Conservation (phyloP, 64 coral and sea anemone species). For the Montipora cactus region DNA sequence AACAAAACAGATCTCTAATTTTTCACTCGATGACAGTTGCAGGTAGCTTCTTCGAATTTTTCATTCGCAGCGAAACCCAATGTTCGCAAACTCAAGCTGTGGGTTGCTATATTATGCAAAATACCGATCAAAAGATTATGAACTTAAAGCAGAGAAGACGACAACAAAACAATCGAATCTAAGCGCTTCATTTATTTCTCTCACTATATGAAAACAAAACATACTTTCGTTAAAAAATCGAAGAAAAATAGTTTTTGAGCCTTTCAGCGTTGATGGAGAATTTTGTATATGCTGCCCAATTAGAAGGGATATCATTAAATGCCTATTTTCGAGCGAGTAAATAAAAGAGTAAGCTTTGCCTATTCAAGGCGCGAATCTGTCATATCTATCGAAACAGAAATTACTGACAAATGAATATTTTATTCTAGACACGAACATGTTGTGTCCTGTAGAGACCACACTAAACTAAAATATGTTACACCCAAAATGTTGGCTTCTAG, state of each 20-base stretch:
- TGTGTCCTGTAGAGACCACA: too few species aligned
- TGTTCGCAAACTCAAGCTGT: slow-evolving; percentile 29
- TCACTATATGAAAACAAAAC: slow-evolving; percentile 50
- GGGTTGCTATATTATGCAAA: slow-evolving; percentile 92
- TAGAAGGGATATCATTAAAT: slow-evolving; percentile 61
- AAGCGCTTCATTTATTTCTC: slow-evolving; percentile 52
- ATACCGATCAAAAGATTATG: slow-evolving; percentile 75
- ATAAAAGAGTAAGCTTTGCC: slow-evolving; percentile 51
- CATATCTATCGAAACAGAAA: slow-evolving; percentile 49
- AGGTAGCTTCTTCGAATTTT: slow-evolving; percentile 19
- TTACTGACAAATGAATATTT: slow-evolving; percentile 57
- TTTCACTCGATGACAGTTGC: slow-evolving; percentile 12
- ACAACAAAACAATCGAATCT: slow-evolving; percentile 40
- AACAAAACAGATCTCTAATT: slow-evolving; percentile 2
- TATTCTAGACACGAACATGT: slow-evolving; percentile 21
- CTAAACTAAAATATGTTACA: too few species aligned
- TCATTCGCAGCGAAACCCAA: slow-evolving; percentile 10
- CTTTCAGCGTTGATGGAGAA: background rate
- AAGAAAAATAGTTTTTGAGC: background rate
- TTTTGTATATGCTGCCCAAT: background rate
- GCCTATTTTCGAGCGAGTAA: slow-evolving; percentile 48
- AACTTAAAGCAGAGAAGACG: slow-evolving; percentile 59
- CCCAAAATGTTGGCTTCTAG: background rate
- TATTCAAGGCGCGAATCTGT: slow-evolving; percentile 47
- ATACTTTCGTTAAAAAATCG: slow-evolving; percentile 4